Percentiles rank a stretch among this genome's conserved stretches.
Conservation (phyloP, 2,888 invertebrate genomes). For the Itoplectis maculator region DNA sequence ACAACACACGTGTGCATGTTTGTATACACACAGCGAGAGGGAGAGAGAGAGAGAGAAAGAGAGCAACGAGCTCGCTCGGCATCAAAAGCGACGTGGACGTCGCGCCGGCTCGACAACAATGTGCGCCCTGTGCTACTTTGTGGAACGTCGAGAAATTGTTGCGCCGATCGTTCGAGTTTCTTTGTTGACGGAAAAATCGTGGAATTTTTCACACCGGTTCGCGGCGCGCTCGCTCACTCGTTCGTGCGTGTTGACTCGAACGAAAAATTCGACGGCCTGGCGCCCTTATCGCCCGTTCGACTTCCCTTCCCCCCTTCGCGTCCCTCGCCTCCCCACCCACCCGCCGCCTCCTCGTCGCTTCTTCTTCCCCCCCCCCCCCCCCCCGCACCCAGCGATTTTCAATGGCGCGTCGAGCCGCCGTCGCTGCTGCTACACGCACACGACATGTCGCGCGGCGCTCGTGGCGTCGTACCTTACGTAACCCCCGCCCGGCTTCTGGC, state of each 20-base stretch:
- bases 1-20: slow-evolving; percentile 63
- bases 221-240: neutral
- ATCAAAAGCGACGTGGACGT: neutral
- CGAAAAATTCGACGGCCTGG: slow-evolving; percentile 4
- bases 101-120: slow-evolving; percentile 8
- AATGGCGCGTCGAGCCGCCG: neutral
- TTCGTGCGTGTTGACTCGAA: neutral
- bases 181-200: slow-evolving; percentile 1
- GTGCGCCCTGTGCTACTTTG: neutral
- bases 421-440: slow-evolving; percentile 30
- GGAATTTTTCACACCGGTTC: neutral
- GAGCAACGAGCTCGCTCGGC: slow-evolving; percentile 59
- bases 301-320: neutral
- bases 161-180: neutral
- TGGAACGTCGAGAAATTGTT: neutral
- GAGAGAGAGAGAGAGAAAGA: too few species aligned
- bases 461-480: slow-evolving; percentile 58
- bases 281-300: slow-evolving; percentile 32
- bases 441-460: slow-evolving; percentile 50
- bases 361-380: neutral
- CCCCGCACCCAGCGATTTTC: neutral
- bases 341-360: too few species aligned
- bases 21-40: slow-evolving; percentile 62
- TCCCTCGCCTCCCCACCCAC: neutral
- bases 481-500: slow-evolving; percentile 52